Conservation (phyloP, 2,888 invertebrate genomes). For the Leptopilina myrica region DNA sequence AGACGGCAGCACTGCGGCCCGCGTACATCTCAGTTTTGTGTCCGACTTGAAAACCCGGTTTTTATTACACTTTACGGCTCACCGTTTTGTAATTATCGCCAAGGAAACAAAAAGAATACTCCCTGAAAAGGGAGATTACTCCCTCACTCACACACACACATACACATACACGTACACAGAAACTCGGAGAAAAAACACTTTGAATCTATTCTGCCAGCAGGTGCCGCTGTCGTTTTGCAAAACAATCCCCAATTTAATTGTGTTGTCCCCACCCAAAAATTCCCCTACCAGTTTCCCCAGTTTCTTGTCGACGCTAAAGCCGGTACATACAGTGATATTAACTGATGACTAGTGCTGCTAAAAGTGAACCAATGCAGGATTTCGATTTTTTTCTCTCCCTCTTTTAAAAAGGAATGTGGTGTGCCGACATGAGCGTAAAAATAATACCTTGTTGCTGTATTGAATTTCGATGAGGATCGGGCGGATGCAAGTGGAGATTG, state of each 20-base stretch:
- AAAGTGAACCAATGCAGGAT: constrained; percentile 26
- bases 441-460: not conserved
- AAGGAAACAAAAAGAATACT: not conserved
- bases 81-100: constrained; percentile 6
- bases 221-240: not conserved
- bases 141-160: too few relatives aligned
- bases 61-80: constrained; percentile 43
- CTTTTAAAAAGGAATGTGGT: constrained; percentile 22
- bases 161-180: too few relatives aligned
- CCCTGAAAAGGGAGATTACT: constrained; percentile 1
- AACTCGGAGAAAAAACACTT: not conserved
- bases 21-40: constrained; percentile 73
- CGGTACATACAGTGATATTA: constrained; percentile 12
- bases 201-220: constrained; percentile 17
- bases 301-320: constrained; percentile 10
- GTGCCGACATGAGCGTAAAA: constrained; percentile 13
- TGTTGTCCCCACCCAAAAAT: constrained; percentile 3
- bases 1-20: constrained; percentile 76
- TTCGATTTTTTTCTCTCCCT: constrained; percentile 4
- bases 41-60: constrained; percentile 55
- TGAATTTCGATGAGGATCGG: not conserved
- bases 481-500: not conserved
- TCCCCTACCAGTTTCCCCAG: constrained; percentile 4
- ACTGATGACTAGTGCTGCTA: constrained; percentile 12
- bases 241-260: constrained; percentile 4